These are phyloP conservation scores for Anthonomus grandis DNA, from an alignment of 1,140 invertebrate genomes.

Conservation along the genomic window DNA sequence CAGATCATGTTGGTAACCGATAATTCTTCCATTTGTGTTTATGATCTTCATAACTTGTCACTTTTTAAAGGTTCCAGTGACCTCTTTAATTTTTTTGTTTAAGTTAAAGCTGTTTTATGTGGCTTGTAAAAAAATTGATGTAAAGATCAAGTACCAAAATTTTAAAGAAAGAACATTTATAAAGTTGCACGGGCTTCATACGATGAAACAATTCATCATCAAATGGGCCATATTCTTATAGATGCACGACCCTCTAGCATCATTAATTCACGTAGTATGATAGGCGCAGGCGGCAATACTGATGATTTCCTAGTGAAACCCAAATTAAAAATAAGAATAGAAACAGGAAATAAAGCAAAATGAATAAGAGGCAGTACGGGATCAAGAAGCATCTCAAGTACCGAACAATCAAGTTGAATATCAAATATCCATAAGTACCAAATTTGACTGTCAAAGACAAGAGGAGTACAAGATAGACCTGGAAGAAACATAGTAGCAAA, in stretches of 20 bases:
- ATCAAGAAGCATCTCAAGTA: neutral
- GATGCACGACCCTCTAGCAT: neutral
- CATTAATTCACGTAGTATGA: neutral
- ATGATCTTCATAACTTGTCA: too few relatives aligned
- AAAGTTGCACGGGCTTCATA: neutral
- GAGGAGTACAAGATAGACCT: slow-evolving; percentile 3
- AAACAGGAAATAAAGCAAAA: neutral
- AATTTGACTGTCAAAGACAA: slow-evolving; percentile 1
- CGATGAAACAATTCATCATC: neutral
- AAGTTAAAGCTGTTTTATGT: neutral
- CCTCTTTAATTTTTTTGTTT: too few relatives aligned
- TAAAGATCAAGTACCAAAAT: neutral
- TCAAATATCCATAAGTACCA: neutral
- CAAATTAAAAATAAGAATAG: slow-evolving; percentile 5
- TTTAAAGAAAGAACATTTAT: slow-evolving; percentile 5
- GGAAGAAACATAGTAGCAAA: slow-evolving; percentile 3
- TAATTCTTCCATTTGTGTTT: too few relatives aligned
- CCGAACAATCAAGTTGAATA: neutral
- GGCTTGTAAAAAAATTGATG: neutral
- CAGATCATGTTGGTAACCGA: too few relatives aligned
- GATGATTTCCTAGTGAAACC: neutral
- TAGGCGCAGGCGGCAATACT: neutral
- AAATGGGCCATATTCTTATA: slow-evolving; percentile 6
- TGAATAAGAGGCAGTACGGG: neutral
- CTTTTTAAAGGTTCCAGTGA: too few relatives aligned